Conservation (phyloP, 1,140 invertebrate genomes). For the Mya arenaria region DNA sequence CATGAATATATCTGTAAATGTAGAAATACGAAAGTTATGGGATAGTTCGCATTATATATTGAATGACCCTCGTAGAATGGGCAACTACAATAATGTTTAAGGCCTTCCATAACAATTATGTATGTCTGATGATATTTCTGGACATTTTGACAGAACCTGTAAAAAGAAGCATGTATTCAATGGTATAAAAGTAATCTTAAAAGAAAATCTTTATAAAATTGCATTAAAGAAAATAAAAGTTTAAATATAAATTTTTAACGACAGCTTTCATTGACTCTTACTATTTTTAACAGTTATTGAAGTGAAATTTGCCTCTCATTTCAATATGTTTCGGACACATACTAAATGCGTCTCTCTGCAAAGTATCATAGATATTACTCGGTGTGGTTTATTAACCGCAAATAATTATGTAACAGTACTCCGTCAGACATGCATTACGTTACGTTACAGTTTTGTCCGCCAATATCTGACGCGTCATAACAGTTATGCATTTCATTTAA, state of each 20-base stretch:
- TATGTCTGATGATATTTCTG: slow-evolving; percentile 10
- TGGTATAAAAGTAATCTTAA: slow-evolving; percentile 12
- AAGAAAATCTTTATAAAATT: slow-evolving; percentile 1
- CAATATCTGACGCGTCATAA: slow-evolving; percentile 4
- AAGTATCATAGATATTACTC: slow-evolving; percentile 12
- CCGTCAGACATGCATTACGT: slow-evolving; percentile 17
- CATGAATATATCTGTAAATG: no score
- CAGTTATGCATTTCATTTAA: slow-evolving; percentile 16
- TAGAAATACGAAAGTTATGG: no score
- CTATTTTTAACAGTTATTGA: no score
- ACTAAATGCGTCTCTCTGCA: neutral
- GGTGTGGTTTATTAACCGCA: slow-evolving; percentile 14
- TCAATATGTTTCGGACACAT: slow-evolving; percentile 11
- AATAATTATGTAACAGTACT: slow-evolving; percentile 11
- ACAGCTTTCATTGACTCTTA: no score
- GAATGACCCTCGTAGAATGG: no score
- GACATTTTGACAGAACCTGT: slow-evolving; percentile 10
- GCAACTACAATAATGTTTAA: no score
- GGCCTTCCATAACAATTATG: no score
- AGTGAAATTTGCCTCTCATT: slow-evolving; percentile 12
- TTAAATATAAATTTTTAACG: no score
- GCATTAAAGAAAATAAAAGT: slow-evolving; percentile 14
- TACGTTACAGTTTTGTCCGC: slow-evolving; percentile 18
- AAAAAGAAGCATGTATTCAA: slow-evolving; percentile 20
- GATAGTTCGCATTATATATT: no score